Percentiles rank a stretch among this genome's conserved stretches.
These are phyloP conservation scores for Geotrupes spiniger DNA, from an alignment of 2,888 invertebrate genomes.

Conservation along the genomic window DNA sequence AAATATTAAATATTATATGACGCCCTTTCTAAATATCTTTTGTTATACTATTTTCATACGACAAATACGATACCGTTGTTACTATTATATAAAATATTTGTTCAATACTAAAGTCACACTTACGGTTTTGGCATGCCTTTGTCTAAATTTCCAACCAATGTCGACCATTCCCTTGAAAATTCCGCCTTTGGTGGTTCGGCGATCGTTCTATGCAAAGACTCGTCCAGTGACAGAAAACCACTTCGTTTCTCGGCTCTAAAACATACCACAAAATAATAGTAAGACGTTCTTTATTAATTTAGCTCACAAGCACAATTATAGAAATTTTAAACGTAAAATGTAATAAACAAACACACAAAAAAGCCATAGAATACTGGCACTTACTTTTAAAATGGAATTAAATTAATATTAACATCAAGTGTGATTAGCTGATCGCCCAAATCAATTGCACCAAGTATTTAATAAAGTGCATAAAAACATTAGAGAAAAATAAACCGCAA, in stretches of 20 bases:
- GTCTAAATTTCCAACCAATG: slow-evolving; percentile 49
- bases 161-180: slow-evolving; percentile 55
- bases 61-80: too few relatives aligned
- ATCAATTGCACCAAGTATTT: too few relatives aligned
- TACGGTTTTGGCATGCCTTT: slow-evolving; percentile 33
- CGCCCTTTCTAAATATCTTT: too few relatives aligned
- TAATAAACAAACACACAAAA: too few relatives aligned
- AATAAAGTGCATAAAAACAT: too few relatives aligned
- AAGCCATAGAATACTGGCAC: too few relatives aligned
- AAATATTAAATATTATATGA: too few relatives aligned
- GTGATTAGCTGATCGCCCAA: too few relatives aligned
- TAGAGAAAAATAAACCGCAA: too few relatives aligned
- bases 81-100: not conserved
- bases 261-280: not conserved
- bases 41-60: too few relatives aligned
- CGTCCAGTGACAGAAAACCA: slow-evolving; percentile 56
- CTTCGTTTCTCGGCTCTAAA: slow-evolving; percentile 43
- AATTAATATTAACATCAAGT: too few relatives aligned
- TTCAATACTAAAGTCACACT: slow-evolving; percentile 18
- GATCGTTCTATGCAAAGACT: slow-evolving; percentile 38
- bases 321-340: not conserved
- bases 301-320: not conserved
- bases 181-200: slow-evolving; percentile 50
- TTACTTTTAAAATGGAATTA: too few relatives aligned
- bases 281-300: not conserved